Evolutionary conservation across 2,113 vertebrate species (phyloP).

Genomic region (Orientallactaga bullata): DNA sequence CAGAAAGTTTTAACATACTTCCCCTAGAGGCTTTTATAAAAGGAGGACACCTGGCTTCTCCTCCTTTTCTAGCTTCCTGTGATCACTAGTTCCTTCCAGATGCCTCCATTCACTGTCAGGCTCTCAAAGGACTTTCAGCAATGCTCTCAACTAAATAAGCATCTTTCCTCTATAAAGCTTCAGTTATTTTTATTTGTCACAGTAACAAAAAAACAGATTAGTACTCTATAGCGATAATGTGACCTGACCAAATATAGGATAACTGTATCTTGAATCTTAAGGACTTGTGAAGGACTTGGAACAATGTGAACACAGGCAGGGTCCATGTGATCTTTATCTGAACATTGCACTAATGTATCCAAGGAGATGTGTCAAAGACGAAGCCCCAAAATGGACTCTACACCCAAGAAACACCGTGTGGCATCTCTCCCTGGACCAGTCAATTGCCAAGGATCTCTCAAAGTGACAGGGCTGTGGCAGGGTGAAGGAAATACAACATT

Average conservation of each 20-base stretch:
- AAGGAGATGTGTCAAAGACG: neutral
- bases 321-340: neutral
- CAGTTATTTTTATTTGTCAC: neutral
- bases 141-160: no score
- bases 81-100: no score
- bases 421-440: neutral
- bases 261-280: no score
- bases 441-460: neutral
- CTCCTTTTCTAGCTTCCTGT: neutral
- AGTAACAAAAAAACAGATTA: neutral
- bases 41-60: no score
- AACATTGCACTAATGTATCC: neutral
- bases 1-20: no score
- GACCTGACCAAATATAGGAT: neutral
- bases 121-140: no score
- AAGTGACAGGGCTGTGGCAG: neutral
- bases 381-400: no score
- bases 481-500: neutral
- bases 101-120: no score
- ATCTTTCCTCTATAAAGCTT: no score
- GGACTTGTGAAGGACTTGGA: neutral
- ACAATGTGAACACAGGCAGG: neutral
- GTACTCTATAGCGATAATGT: neutral
- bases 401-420: accelerated
- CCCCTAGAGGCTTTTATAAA: neutral